Evolutionary conservation across 2,888 invertebrate genomes (phyloP).

Genomic region (Chrysolina oricalcia): DNA sequence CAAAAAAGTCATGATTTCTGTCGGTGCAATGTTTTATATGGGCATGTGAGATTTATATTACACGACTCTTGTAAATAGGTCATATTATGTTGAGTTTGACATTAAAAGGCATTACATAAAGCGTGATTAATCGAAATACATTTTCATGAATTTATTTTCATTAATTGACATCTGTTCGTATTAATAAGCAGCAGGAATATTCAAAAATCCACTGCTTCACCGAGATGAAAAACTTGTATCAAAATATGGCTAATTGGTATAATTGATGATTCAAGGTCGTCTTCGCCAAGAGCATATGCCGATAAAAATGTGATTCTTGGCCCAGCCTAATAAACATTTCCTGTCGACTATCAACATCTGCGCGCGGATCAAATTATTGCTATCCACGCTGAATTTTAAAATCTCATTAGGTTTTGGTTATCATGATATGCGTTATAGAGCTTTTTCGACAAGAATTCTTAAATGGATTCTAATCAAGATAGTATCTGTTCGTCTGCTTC

Average conservation of each 20-base stretch:
- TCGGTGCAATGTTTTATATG: neutral
- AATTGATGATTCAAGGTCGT: conserved; percentile 30
- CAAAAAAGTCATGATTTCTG: too few species aligned
- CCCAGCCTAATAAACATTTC: neutral
- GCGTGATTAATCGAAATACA: conserved; percentile 4
- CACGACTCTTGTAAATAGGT: neutral
- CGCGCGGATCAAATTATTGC: conserved; percentile 9
- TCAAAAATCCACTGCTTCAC: neutral
- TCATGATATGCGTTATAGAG: too few species aligned
- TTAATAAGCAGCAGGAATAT: neutral
- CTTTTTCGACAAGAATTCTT: too few species aligned
- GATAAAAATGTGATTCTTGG: neutral
- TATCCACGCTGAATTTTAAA: conserved; percentile 8
- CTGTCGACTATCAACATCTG: conserved; percentile 7
- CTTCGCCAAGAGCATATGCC: conserved; percentile 11
- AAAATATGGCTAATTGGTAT: conserved; percentile 28
- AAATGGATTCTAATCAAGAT: too few species aligned
- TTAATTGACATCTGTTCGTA: conserved; percentile 16
- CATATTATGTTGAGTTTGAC: conserved; percentile 5
- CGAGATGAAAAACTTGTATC: conserved; percentile 11
- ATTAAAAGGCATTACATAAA: conserved; percentile 11
- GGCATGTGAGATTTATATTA: neutral
- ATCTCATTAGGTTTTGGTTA: neutral
- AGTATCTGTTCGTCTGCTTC: too few species aligned
- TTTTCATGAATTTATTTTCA: conserved; percentile 6